Conservation (phyloP, 2,888 invertebrate species). For the Corbicula japonica region DNA sequence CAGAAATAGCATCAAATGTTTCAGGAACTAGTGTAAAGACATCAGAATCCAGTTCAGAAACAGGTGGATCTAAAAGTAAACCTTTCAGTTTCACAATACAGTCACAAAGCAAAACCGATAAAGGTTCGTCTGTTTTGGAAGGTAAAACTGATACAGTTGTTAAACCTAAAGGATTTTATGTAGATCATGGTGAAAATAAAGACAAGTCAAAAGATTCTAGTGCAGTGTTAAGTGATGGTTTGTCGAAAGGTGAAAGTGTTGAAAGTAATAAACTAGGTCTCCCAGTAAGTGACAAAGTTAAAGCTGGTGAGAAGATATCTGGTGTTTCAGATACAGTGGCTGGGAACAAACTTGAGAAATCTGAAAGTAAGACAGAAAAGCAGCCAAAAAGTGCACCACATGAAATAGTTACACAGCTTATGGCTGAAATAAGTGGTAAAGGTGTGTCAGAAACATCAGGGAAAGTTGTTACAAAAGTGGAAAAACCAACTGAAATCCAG, state of each 20-base stretch:
- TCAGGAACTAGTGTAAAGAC: conserved; percentile 11
- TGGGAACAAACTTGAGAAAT: background rate
- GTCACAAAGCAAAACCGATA: background rate
- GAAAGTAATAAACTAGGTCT: background rate
- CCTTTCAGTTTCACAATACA: background rate
- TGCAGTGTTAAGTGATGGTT: background rate
- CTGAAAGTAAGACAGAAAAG: conserved; percentile 7
- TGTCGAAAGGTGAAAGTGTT: background rate
- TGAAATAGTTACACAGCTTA: conserved; percentile 49
- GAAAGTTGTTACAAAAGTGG: background rate
- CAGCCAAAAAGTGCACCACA: conserved; percentile 8
- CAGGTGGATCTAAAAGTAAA: background rate
- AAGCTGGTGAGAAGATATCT: background rate
- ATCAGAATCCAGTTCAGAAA: background rate
- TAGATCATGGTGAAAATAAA: conserved; percentile 40
- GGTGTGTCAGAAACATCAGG: background rate
- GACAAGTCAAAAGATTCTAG: background rate
- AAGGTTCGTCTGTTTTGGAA: background rate
- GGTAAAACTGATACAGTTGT: background rate
- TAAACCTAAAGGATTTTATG: conserved; percentile 59
- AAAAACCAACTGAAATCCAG: conserved; percentile 23
- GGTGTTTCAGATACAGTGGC: too few relatives aligned
- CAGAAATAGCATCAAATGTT: conserved; percentile 37
- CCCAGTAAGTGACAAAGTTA: background rate
- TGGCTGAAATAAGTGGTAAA: conserved; percentile 54